These are phyloP conservation scores for Etia nguti DNA, from an alignment of 2,113 vertebrate species.

Conservation along the genomic window DNA sequence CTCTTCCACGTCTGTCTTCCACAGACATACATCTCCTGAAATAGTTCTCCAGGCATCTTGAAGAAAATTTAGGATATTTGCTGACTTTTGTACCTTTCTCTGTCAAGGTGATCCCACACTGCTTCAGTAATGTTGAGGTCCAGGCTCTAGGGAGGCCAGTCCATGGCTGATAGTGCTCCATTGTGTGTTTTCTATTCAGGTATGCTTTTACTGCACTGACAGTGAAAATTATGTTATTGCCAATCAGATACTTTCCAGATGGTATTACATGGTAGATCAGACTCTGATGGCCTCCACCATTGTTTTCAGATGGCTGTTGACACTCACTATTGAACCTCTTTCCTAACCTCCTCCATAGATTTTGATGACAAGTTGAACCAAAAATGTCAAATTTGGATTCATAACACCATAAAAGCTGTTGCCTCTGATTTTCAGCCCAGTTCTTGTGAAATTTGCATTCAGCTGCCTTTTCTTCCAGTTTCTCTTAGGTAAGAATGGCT, in stretches of 20 bases:
- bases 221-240: neutral
- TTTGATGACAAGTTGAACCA: neutral
- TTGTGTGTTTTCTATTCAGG: neutral
- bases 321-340: neutral
- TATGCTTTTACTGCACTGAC: neutral
- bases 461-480: fast-evolving
- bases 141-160: neutral
- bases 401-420: neutral
- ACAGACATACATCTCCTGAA: too few species aligned
- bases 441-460: neutral
- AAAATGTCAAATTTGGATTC: neutral
- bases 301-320: too few species aligned
- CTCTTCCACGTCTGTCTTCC: too few species aligned
- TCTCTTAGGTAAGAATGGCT: neutral
- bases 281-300: neutral
- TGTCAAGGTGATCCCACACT: neutral
- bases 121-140: neutral
- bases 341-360: fast-evolving
- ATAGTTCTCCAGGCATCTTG: fast-evolving
- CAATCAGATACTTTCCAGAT: neutral
- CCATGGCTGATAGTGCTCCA: neutral
- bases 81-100: neutral
- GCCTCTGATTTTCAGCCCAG: neutral
- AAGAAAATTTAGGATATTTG: neutral
- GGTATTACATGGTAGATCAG: neutral